Conservation (phyloP, 2,797 vertebrate genomes). For the Chrysocyon brachyurus region DNA sequence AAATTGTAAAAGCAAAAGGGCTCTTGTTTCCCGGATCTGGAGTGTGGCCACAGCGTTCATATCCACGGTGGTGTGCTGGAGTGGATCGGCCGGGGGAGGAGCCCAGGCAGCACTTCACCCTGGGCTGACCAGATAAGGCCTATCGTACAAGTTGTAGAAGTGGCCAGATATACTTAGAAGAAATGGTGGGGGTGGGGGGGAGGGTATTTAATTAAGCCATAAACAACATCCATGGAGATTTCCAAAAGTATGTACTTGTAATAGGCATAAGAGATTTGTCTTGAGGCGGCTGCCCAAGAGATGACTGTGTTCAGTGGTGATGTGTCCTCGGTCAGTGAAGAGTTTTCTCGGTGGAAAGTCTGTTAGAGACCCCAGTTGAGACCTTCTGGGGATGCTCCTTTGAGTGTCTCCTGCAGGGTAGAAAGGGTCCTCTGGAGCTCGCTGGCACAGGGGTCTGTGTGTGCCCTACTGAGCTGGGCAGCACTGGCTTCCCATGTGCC, state of each 20-base stretch:
- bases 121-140: background rate
- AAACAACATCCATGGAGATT: background rate
- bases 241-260: background rate
- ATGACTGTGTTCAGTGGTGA: background rate
- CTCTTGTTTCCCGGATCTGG: background rate
- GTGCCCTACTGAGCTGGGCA: background rate
- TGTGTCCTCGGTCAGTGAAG: background rate
- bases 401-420: background rate
- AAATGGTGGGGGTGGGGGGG: background rate
- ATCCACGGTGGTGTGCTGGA: background rate
- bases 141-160: background rate
- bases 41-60: background rate
- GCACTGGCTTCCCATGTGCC: background rate
- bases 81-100: background rate
- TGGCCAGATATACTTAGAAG: background rate
- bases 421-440: background rate
- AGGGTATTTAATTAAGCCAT: background rate
- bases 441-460: background rate
- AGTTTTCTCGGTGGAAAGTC: background rate
- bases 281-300: background rate
- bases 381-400: fast-evolving
- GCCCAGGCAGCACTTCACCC: background rate
- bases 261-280: background rate
- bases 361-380: background rate
- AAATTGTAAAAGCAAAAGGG: background rate